Conservation (phyloP, 2,113 vertebrate genomes). For the Podiceps cristatus region DNA sequence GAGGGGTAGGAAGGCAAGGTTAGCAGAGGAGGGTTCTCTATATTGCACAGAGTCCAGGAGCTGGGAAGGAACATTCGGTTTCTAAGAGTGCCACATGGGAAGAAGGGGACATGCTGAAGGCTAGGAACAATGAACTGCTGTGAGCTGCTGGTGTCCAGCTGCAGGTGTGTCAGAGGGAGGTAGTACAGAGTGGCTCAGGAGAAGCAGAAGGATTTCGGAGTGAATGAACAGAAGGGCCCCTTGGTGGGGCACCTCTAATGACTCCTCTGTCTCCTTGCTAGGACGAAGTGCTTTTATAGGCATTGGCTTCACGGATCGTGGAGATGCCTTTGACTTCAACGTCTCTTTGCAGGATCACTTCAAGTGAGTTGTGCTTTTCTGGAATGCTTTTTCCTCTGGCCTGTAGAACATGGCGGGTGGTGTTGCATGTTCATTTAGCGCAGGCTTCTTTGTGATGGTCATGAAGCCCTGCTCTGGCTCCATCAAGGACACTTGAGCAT, state of each 20-base stretch:
- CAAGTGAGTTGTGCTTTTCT: slow-evolving; percentile 82
- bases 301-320: slow-evolving; percentile 93
- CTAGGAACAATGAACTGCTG: not conserved
- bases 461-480: not conserved
- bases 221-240: not conserved
- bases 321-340: slow-evolving; percentile 98
- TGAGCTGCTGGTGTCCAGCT: not conserved
- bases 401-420: not conserved
- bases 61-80: not conserved
- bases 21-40: not conserved
- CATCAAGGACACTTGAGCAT: not conserved
- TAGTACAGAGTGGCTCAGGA: not conserved
- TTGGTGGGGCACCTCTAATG: not conserved
- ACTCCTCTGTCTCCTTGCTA: slow-evolving; percentile 55
- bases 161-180: not conserved
- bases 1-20: not conserved
- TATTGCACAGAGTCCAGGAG: not conserved
- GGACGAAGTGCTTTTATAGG: slow-evolving; percentile 97
- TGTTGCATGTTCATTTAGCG: not conserved
- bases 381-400: not conserved
- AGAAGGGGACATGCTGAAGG: not conserved
- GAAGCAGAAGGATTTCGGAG: slow-evolving; percentile 3
- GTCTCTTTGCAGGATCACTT: slow-evolving; percentile 98
- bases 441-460: not conserved
- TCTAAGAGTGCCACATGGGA: rapidly evolving